Base-by-base conservation (phyloP, 2,888 invertebrate species). In the Drosophila borborema region DNA sequence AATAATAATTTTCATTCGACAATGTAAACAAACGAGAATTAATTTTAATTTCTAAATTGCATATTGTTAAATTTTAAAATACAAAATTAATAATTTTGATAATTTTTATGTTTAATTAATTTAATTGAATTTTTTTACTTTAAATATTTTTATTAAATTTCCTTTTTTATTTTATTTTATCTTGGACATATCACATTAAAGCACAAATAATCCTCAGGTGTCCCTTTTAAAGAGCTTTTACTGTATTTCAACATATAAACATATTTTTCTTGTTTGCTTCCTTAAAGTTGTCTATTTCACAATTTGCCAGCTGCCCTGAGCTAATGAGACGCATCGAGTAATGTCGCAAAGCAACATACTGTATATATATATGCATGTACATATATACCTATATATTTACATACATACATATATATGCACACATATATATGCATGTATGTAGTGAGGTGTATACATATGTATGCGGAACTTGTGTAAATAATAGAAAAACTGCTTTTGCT, bases 261-360 rank as follows among this genome's bases (percentile, higher is more conserved):
- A 36, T 6, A 16, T 20, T 34, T 16, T 12, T 45, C 3, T 14
- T 34, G 3, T 18, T 20, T 53, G 34, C 9, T 23, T 23, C 31
- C 20, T 58, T 28, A 12, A 54, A 23, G 53, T 12, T 55, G 40
- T 28, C 9, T 40, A 28, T 18, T 36, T 43, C 18, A 14, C 16
- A 51, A 28, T 48, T 66, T 64, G 67, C 66, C 66, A 66, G 54
- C 66, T 65, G 72, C 60, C 75, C 55, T 51, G 55, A 40, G 36
- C 23, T 23, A 55, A 55, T 56, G 16, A 36, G 20, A n/a, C 40
- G 9, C 31, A 51, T 34, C 38, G 40, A 46, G 66, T 34, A 38
- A 46, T 20, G 28, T 3, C 3, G 6, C 28, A 38, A 61, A 6
- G 28, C 7, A 28, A n/a, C n/a, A 40, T 14, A 23, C 12, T n/a